phyloP scores from a whole-genome alignment of 2,113 vertebrate species.

The Rhea pennata region DNA sequence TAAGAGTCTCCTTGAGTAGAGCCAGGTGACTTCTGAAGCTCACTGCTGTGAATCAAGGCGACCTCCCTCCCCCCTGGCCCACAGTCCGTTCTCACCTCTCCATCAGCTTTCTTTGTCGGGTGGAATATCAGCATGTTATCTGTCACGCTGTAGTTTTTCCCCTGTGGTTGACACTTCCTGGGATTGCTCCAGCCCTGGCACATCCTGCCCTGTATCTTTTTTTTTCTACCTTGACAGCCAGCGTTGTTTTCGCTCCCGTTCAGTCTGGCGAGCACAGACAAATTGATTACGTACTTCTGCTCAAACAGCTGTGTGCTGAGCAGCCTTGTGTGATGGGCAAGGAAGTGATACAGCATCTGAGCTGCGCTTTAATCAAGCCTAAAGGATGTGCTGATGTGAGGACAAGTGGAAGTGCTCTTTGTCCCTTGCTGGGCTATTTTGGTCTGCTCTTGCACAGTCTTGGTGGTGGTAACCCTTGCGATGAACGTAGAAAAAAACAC shows the following conservation, averaged over 20 bases:
- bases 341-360: not conserved
- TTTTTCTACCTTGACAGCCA: not conserved
- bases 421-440: not conserved
- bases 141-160: not conserved
- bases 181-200: not conserved
- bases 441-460: not conserved
- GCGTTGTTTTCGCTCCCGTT: not conserved
- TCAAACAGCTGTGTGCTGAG: not conserved
- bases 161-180: not conserved
- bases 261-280: not conserved
- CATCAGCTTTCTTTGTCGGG: not conserved
- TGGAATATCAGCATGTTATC: not conserved
- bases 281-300: not conserved
- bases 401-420: not conserved
- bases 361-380: not conserved
- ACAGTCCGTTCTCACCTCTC: not conserved
- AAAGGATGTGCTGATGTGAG: not conserved
- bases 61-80: not conserved
- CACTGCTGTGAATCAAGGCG: not conserved
- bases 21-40: not conserved
- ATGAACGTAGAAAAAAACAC: not conserved
- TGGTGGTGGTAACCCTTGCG: not conserved
- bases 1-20: not conserved
- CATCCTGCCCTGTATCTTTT: not conserved
- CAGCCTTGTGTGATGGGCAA: not conserved